Conservation (phyloP, 1,140 invertebrate species). For the Cotesia typhae region DNA sequence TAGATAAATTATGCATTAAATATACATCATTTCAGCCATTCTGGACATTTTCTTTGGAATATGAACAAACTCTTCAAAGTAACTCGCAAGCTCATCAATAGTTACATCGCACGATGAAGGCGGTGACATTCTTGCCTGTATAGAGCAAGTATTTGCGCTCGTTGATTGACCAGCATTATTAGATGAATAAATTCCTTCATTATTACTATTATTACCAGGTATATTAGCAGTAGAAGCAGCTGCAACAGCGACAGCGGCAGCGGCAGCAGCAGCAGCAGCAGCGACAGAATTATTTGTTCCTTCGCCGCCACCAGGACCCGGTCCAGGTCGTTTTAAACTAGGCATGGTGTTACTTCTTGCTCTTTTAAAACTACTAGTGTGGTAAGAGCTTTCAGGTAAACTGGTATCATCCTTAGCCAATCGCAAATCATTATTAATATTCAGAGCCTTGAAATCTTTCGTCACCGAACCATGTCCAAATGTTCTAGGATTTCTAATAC, state of each 20-base stretch:
- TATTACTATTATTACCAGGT: neutral
- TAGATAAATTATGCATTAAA: constrained; percentile 67
- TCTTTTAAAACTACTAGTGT: constrained; percentile 58
- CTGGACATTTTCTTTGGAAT: constrained; percentile 96
- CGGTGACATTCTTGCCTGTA: constrained; percentile 69
- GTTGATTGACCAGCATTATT: constrained; percentile 46
- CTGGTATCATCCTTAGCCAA: constrained; percentile 58
- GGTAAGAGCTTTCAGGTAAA: constrained; percentile 50
- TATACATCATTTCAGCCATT: constrained; percentile 98
- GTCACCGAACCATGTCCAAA: constrained; percentile 57
- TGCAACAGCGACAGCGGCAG: constrained; percentile 15
- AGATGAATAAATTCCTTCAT: constrained; percentile 24
- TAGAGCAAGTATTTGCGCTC: constrained; percentile 63
- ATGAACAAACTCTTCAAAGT: constrained; percentile 91
- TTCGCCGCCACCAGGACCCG: constrained; percentile 51
- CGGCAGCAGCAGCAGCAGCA: too few relatives aligned
- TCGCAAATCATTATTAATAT: constrained; percentile 51
- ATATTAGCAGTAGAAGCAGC: constrained; percentile 9
- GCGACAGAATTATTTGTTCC: constrained; percentile 24
- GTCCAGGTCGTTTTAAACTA: constrained; percentile 55
- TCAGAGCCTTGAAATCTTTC: constrained; percentile 60
- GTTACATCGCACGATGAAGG: constrained; percentile 76
- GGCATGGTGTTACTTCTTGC: constrained; percentile 64
- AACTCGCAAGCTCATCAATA: constrained; percentile 90
- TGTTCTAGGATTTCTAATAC: constrained; percentile 45